Evolutionary conservation across 2,888 invertebrate genomes (phyloP).

Genomic region (Leptinotarsa tumamoca): DNA sequence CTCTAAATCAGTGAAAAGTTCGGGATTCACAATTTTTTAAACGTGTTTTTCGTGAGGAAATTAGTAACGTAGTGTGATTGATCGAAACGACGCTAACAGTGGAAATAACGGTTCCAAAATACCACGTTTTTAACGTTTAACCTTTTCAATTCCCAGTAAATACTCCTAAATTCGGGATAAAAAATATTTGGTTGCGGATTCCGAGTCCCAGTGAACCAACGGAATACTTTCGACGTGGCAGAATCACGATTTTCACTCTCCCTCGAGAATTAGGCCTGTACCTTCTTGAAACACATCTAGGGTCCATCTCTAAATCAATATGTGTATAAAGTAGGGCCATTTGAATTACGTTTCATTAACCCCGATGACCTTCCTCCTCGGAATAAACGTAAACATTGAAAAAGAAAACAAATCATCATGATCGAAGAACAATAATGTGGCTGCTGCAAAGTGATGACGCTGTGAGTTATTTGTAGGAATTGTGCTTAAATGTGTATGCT

Average conservation of each 20-base stretch:
- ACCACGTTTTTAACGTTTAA: slow-evolving; percentile 56
- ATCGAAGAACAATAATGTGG: slow-evolving; percentile 38
- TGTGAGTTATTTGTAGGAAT: slow-evolving; percentile 47
- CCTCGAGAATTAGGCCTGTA: not conserved
- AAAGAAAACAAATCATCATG: slow-evolving; percentile 28
- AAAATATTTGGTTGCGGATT: slow-evolving; percentile 33
- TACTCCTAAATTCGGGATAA: slow-evolving; percentile 42
- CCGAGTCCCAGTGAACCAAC: slow-evolving; percentile 35
- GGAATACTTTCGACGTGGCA: slow-evolving; percentile 45
- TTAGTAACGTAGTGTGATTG: slow-evolving; percentile 50
- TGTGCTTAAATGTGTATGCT: slow-evolving; percentile 62
- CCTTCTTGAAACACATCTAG: not conserved
- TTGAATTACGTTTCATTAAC: slow-evolving; percentile 21
- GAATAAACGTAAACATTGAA: slow-evolving; percentile 30
- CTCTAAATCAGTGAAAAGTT: slow-evolving; percentile 52
- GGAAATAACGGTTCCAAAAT: slow-evolving; percentile 51
- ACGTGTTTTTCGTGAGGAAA: slow-evolving; percentile 47
- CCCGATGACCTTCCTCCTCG: slow-evolving; percentile 10
- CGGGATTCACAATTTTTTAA: slow-evolving; percentile 38
- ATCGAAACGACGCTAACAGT: slow-evolving; percentile 44
- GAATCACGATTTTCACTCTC: slow-evolving; percentile 22
- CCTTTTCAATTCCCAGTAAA: slow-evolving; percentile 48
- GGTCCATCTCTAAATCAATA: slow-evolving; percentile 22
- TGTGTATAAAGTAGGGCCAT: slow-evolving; percentile 34
- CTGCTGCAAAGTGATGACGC: slow-evolving; percentile 33